Conservation (phyloP, 2,888 invertebrate genomes). For the Dexiosoma caninum region DNA sequence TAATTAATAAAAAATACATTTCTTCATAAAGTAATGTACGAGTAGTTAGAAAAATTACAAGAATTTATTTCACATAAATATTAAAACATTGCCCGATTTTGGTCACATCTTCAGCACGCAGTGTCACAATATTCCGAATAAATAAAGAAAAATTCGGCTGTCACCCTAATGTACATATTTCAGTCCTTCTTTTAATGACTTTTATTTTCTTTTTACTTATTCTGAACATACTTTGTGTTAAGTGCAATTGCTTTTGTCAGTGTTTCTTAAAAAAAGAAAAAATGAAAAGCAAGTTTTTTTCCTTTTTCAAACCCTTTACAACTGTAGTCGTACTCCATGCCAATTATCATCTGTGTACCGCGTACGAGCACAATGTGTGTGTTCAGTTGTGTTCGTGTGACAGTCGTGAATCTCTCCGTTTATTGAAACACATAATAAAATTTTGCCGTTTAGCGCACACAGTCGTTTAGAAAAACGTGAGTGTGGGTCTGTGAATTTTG, state of each 20-base stretch:
- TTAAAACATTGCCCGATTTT: no score
- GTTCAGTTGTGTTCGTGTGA: not conserved
- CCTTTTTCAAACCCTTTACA: slow-evolving; percentile 18
- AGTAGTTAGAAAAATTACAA: no score
- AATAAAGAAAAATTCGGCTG: no score
- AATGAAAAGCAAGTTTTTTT: not conserved
- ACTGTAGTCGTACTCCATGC: slow-evolving; percentile 10
- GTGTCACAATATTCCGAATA: no score
- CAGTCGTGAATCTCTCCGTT: slow-evolving; percentile 70
- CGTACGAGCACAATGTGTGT: not conserved
- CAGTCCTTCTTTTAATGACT: not conserved
- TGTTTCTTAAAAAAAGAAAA: slow-evolving; percentile 14
- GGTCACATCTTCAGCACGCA: no score
- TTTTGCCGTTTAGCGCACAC: slow-evolving; percentile 55
- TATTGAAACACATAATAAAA: slow-evolving; percentile 72
- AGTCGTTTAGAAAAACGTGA: slow-evolving; percentile 59
- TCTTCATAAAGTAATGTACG: no score
- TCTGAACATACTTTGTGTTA: slow-evolving; percentile 1
- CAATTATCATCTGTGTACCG: not conserved
- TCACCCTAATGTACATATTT: not conserved
- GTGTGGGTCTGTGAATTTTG: slow-evolving; percentile 65
- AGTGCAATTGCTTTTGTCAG: slow-evolving; percentile 31
- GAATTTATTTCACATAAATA: no score
- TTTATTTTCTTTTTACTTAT: not conserved
- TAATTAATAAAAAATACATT: no score